Base-by-base conservation (phyloP, 2,888 invertebrate genomes). In the Dolichopus griseipennis region DNA sequence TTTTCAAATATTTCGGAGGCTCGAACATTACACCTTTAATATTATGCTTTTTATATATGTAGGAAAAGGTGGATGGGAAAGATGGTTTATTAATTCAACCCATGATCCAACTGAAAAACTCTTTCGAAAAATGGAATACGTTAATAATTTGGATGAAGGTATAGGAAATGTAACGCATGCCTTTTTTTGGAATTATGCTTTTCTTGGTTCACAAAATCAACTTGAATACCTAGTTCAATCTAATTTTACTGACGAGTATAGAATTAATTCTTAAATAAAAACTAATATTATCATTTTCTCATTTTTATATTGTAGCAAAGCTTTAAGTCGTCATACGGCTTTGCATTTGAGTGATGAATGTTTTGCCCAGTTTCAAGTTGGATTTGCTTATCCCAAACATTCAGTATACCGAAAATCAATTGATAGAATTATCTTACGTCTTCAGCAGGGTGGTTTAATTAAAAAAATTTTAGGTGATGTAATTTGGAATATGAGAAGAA, bases 111-210 rank as follows among this genome's bases (percentile, higher is more conserved):
- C 89, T 0, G 82, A 83, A 37, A 86, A 84, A 74, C 80, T 92
- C 10, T 82, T 90, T 65, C 86, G 84, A 73, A 86, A 87, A 76
- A 79, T 90, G 70, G 90, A 91, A 76, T 83, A 87, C 20, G 88
- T 92, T 2, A 83, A 87, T 0, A 83, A 84, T 66, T 81, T 91
- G 2, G 84, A 85, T 72, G 84, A 87, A 15, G 92, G 92, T 0
- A 84, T 93, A 7, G 85, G 84, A 66, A 91, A 91, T 76, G 88
- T 88, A 0, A 90, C 90, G 0, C 86, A 85, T 72, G 89, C 90
- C 5, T 90, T 89, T 75, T 90, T 91, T 75, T 90, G 90, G 88
- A 87, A 89, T 0, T 90, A 91, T 74, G 90, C 92, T 0, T 91
- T 91, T 75, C 79, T 92, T 1, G 90, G 90, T 12, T 91, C 92